phyloP scores from a whole-genome alignment of 2,113 vertebrate species.

The Coturnix japonica region DNA sequence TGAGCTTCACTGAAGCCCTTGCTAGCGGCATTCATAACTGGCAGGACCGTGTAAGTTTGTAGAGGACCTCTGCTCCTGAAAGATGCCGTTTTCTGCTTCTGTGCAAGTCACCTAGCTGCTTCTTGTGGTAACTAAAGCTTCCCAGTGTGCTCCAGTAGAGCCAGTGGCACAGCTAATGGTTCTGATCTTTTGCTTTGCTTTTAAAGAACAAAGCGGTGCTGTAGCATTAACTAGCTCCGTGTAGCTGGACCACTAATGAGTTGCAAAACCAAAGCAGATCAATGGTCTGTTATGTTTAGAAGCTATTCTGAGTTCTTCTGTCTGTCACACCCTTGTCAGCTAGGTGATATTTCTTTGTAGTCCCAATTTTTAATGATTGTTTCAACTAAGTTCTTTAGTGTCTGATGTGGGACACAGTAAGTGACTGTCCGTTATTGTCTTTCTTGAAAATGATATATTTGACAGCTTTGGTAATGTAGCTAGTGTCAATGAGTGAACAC shows the following conservation, averaged over 20 bases:
- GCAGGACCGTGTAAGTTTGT: background rate
- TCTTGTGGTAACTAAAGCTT: background rate
- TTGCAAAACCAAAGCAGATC: background rate
- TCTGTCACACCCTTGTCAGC: background rate
- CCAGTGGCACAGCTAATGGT: background rate
- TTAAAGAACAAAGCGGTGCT: background rate
- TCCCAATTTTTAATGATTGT: constrained; percentile 9
- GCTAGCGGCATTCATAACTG: fast-evolving
- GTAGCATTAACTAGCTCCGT: background rate
- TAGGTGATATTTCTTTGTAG: constrained; percentile 5
- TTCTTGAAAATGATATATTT: background rate
- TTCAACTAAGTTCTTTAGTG: background rate
- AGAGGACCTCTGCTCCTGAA: background rate
- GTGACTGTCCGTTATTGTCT: background rate
- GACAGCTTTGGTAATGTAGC: constrained; percentile 1
- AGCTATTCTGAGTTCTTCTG: background rate
- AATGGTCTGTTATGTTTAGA: background rate
- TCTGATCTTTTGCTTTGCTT: background rate
- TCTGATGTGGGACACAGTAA: background rate
- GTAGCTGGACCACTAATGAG: constrained; percentile 3
- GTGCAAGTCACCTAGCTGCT: background rate
- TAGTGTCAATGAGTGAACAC: background rate
- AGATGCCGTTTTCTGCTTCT: background rate
- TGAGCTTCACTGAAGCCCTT: background rate
- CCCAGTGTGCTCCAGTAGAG: background rate